Base-by-base conservation (phyloP, 2,888 invertebrate species). In the Polia nebulosa region DNA sequence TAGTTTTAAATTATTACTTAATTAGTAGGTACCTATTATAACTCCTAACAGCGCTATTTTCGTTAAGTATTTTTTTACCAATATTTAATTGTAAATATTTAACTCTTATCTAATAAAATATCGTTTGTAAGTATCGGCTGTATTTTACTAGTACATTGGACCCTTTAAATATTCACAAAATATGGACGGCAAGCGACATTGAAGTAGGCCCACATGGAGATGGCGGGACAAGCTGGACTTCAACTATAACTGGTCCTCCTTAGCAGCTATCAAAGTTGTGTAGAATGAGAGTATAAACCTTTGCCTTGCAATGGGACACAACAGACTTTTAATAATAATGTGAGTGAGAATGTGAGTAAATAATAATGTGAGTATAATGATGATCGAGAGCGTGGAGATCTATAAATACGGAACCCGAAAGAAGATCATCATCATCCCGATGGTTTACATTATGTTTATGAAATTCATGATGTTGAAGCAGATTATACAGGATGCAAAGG, bases 21-120 rank as follows among this genome's bases (percentile, higher is more conserved):
- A 79, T 63, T 82, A 73, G 75, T 76, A 80, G 76, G 73, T 78
- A 67, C 49, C 68, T 81, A 75, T 76, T 80, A 60, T 81, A 78
- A 78, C 82, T 71, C 51, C 66, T 78, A 84, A 80, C 81, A 81
- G 72, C 71, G 78, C 78, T 87, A 89, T 88, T 88, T 90, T 88
- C 84, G 76, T 86, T 88, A 90, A 91, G 90, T 86, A 82, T 85
- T 88, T 88, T 87, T 88, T 83, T 89, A 88, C 72, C 82, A 85
- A 87, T 81, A 81, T 85, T 82, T 87, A 84, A 84, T 79, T 90
- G 90, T 92, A 92, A 89, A 91, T 92, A 91, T 87, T 85, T 87
- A 87, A 88, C 84, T 85, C 15, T 83, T 87, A 87, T 85, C 87
- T 87, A 91, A 88, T 90, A 91, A 90, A n/a, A 92, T 45, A 81